Percentiles rank a stretch among this genome's conserved stretches.
phyloP scores from a whole-genome alignment of 2,888 invertebrate genomes.

The Taphrorychus bicolor region DNA sequence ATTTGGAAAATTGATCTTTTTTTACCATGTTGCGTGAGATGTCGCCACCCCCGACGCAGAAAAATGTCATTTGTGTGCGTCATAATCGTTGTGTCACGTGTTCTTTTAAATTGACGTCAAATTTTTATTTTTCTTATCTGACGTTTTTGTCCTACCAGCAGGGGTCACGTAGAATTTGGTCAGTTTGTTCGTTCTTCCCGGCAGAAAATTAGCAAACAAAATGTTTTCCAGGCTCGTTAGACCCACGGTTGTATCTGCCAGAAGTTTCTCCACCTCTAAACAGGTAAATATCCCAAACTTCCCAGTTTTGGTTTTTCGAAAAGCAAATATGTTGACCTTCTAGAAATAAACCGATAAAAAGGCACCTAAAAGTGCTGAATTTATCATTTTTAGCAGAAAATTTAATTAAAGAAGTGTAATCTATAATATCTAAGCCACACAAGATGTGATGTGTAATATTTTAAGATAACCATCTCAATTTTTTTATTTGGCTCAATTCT shows the following conservation, averaged over 20 bases:
- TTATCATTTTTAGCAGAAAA: not conserved
- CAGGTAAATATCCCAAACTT: conserved; percentile 43
- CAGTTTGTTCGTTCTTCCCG: conserved; percentile 3
- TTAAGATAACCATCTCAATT: too few relatives aligned
- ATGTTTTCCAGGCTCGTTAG: conserved; percentile 72
- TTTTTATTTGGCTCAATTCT: too few relatives aligned
- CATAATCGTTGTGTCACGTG: too few relatives aligned
- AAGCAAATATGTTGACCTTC: not conserved
- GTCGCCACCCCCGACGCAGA: too few relatives aligned
- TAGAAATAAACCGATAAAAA: not conserved
- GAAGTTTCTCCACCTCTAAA: conserved; percentile 51
- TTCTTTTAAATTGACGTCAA: conserved; percentile 12
- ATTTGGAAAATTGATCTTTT: too few relatives aligned
- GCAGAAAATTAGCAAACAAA: conserved; percentile 40
- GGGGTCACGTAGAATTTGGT: conserved; percentile 16
- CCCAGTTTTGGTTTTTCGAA: too few relatives aligned
- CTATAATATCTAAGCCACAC: too few relatives aligned
- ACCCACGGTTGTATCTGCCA: conserved; percentile 55
- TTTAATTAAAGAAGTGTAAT: too few relatives aligned
- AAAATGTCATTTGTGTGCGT: not conserved
- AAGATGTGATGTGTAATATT: too few relatives aligned
- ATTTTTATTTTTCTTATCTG: conserved; percentile 12
- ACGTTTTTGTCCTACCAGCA: conserved; percentile 35
- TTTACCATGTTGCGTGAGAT: not conserved
- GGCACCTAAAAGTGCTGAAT: not conserved